A percentile compares a stretch with the other conserved stretches of the same genome.
Evolutionary conservation across 2,797 vertebrate species (phyloP).

Genomic region (Synaphobranchus kaupii): DNA sequence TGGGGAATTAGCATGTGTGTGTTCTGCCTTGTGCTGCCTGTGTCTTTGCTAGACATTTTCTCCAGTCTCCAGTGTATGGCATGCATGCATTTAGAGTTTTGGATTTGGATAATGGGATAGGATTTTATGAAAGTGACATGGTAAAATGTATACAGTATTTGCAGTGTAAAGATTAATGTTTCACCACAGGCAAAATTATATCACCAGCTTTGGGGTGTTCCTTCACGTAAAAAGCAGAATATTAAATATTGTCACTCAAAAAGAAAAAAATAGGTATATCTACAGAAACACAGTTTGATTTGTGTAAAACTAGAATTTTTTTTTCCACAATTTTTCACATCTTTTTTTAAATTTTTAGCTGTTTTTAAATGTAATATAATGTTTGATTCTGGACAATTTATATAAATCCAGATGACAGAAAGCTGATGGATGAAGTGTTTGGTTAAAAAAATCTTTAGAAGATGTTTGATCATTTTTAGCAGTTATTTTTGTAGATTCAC

Average conservation of each 20-base stretch:
- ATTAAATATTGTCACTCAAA: background rate
- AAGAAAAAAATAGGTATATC: background rate
- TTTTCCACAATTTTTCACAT: background rate
- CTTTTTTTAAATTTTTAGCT: background rate
- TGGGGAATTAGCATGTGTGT: background rate
- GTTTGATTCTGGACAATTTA: background rate
- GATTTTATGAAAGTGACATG: background rate
- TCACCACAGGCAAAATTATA: background rate
- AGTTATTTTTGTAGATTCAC: constrained; percentile 41
- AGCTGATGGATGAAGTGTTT: background rate
- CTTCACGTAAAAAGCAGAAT: background rate
- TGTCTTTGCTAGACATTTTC: background rate
- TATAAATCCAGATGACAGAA: background rate
- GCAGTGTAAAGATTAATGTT: background rate
- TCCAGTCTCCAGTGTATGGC: background rate
- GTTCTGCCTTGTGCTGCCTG: background rate
- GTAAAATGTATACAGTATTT: background rate
- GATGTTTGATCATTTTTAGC: constrained; percentile 35
- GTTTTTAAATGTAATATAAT: background rate
- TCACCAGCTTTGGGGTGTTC: background rate
- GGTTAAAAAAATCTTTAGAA: background rate
- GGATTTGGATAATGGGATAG: background rate
- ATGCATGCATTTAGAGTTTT: background rate
- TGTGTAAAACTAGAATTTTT: background rate
- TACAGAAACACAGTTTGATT: background rate